Evolutionary conservation across 2,888 invertebrate species (phyloP).

Genomic region (Mythimna vitellina): DNA sequence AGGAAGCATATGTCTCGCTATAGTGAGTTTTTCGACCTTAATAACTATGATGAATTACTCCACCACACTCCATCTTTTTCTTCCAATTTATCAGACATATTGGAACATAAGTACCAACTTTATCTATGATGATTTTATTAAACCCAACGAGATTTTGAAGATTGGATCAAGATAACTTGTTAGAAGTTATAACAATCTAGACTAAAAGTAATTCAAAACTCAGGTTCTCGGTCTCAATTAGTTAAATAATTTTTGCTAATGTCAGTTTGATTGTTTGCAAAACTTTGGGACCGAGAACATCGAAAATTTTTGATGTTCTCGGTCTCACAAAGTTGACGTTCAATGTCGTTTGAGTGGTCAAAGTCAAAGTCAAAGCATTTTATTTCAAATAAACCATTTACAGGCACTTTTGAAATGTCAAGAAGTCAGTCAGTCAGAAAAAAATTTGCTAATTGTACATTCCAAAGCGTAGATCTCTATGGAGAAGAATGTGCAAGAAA

Average conservation of each 20-base stretch:
- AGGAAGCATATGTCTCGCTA: no score
- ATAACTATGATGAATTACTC: no score
- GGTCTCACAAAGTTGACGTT: conserved; percentile 13
- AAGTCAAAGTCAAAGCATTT: no score
- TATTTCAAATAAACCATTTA: no score
- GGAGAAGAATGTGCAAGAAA: no score
- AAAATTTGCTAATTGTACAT: no score
- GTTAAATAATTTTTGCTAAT: conserved; percentile 28
- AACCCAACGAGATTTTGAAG: background rate
- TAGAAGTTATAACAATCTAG: background rate
- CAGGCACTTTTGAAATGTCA: no score
- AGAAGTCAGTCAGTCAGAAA: no score
- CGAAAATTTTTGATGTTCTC: conserved; percentile 31
- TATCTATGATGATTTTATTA: background rate
- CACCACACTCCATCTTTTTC: no score
- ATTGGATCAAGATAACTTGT: background rate
- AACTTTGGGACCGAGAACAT: conserved; percentile 3
- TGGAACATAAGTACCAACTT: no score
- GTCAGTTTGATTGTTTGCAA: conserved; percentile 31
- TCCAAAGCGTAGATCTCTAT: no score
- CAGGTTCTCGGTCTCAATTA: conserved; percentile 5
- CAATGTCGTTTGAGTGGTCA: conserved; percentile 17
- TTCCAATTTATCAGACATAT: background rate
- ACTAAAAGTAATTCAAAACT: conserved; percentile 29
- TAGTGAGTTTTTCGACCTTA: background rate